Evolutionary conservation across 2,113 vertebrate species (phyloP), one percentile per base, ranked within the genome.

Genomic region (Collichthys lucidus): DNA sequence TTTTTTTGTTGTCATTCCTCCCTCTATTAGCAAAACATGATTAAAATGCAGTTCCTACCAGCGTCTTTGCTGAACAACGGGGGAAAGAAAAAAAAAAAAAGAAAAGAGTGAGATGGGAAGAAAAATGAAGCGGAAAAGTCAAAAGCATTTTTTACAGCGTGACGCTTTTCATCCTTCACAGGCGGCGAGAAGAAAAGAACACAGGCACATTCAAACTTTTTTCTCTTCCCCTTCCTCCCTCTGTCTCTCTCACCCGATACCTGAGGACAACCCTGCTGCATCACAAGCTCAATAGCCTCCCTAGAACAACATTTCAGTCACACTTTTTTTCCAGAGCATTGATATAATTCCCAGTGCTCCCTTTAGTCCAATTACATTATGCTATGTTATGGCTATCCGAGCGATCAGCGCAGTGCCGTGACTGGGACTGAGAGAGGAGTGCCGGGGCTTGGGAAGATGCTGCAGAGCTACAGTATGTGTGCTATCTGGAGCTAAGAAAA

Each of bases 351-450:
- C 84, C 83, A 87, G 89, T 83, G 90, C 65, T 92, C 96, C 95
- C 92, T 95, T 96, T 94, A 95, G 95, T 93, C 95, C 93, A 88
- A 94, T 95, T 95, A 95, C 93, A 95, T 95, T 95, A 90, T 93
- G 95, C 86, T 95, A 95, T 94, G 92, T 95, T 91, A 26, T 26
- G 26, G 87, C 92, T 96, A 95, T 95, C 95, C 90, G 90, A 76
- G 93, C 72, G 85, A 96, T 96, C 94, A 77, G 92, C 84, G 84
- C 80, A 84, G 88, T 46, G 85, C 80, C 62, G 73, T 88, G 90
- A 89, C 90, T 81, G 86, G 86, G 87, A 86, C 86, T 77, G 76
- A 89, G 85, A 80, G 64, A 65, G 69, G 73, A 84, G 87, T 84
- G 90, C 85, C 86, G 91, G 93, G 94, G 90, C 90, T 91, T 86